Base-by-base conservation (phyloP, 2,113 vertebrate genomes). In the Mungos mungo region DNA sequence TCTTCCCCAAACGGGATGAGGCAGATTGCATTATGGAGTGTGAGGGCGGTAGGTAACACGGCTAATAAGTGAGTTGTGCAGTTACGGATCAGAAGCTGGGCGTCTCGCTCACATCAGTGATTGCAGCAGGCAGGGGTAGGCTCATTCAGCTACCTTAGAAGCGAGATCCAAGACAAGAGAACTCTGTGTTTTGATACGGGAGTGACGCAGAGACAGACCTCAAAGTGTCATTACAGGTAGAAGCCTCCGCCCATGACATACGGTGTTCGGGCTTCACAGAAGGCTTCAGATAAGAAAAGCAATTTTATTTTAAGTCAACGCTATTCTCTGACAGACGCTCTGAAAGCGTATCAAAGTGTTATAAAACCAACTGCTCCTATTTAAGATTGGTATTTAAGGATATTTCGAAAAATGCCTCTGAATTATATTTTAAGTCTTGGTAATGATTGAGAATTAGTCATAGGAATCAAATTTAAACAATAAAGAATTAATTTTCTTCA, bases 271-370 rank as follows among this genome's bases (percentile, higher is more conserved):
- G 60, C 35, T 54, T 60, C 86, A 9, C 50, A 27, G 60, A 54
- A 54, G 52, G 23, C 29, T 82, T 65, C 93, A 81, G 95, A 96
- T 97, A 93, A 98, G 95, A 93, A 97, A 97, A 93, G 77, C 74
- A 83, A 95, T 95, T 97, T 98, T 92, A 96, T 57, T 84, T 89
- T 66, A 95, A 95, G 77, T 95, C 95, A 89, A 66, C 90, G 47
- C 45, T 84, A 54, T 76, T 93, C 96, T 92, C 79, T 95, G 86
- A 97, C 86, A 74, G 85, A 93, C 27, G 18, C 87, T 91, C 81
- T 38, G 71, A 92, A 74, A 94, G 16, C 19, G 8, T 71, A 81
- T 84, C 57, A 74, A 68, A 69, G 15, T 92, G 41, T 80, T 76
- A 65, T 25, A 88, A 92, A 93, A n/a, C 65, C 65, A 83, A 10